Evolutionary conservation across 2,797 vertebrate genomes (phyloP).

Genomic region (Sphaeramia orbicularis): DNA sequence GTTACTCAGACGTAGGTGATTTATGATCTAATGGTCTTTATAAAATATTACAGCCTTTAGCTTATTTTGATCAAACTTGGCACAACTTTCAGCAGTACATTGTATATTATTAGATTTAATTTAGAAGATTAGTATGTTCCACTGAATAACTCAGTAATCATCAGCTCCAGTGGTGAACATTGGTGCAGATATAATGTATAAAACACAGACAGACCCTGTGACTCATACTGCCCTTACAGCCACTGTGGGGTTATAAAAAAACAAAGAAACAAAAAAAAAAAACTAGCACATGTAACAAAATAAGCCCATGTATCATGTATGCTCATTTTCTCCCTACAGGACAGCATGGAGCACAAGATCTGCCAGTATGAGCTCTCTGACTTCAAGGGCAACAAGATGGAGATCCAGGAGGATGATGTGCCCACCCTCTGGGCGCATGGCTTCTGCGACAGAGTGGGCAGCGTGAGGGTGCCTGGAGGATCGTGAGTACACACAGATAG

Average conservation of each 20-base stretch:
- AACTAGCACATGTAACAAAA: neutral
- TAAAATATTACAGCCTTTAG: too few relatives aligned
- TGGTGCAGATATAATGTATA: too few relatives aligned
- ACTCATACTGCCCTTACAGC: too few relatives aligned
- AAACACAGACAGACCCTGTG: too few relatives aligned
- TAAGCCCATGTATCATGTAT: neutral
- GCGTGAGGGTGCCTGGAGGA: slow-evolving; percentile 93
- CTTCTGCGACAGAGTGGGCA: slow-evolving; percentile 96
- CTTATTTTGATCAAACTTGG: too few relatives aligned
- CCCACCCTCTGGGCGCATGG: slow-evolving; percentile 96
- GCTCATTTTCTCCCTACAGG: slow-evolving; percentile 76
- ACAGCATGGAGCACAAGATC: slow-evolving; percentile 94
- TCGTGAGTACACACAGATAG: slow-evolving; percentile 86
- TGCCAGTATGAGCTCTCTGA: slow-evolving; percentile 92
- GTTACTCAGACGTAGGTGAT: too few relatives aligned
- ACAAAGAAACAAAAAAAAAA: neutral
- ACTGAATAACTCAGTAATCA: too few relatives aligned
- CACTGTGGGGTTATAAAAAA: neutral
- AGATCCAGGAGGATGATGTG: slow-evolving; percentile 94
- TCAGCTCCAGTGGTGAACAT: too few relatives aligned
- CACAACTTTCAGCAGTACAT: too few relatives aligned
- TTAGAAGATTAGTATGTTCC: too few relatives aligned
- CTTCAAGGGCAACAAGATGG: slow-evolving; percentile 98
- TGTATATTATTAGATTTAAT: too few relatives aligned
- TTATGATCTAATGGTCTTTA: too few relatives aligned